These are phyloP conservation scores for Hycleus cichorii DNA, from an alignment of 1,140 invertebrate species.

Conservation along the genomic window DNA sequence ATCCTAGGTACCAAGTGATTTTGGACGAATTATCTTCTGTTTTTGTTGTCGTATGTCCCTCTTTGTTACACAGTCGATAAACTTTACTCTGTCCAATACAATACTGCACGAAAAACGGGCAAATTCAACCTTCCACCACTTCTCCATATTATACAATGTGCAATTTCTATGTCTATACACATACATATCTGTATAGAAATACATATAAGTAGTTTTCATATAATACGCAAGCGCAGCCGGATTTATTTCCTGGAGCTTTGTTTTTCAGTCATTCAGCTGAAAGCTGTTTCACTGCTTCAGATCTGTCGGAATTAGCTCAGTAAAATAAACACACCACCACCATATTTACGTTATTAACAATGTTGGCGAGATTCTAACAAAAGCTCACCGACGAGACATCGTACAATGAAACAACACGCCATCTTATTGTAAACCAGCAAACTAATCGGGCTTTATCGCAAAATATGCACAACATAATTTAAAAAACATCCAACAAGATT, in stretches of 20 bases:
- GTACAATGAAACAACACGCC: no score
- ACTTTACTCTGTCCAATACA: slow-evolving; percentile 14
- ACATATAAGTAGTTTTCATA: no score
- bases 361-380: no score
- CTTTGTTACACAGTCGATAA: slow-evolving; percentile 17
- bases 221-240: neutral
- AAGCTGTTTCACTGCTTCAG: neutral
- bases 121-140: neutral
- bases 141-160: no score
- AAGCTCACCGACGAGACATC: no score
- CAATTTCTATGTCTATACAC: neutral
- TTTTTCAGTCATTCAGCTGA: slow-evolving; percentile 9
- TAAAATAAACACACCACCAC: slow-evolving; percentile 3
- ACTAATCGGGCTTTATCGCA: neutral
- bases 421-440: no score
- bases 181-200: neutral
- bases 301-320: slow-evolving; percentile 2
- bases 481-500: slow-evolving; percentile 4
- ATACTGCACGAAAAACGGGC: slow-evolving; percentile 13
- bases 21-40: slow-evolving; percentile 15
- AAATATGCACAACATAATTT: neutral
- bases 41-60: slow-evolving; percentile 10
- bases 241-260: slow-evolving; percentile 2
- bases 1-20: slow-evolving; percentile 11
- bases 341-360: neutral